Evolutionary conservation across 2,797 vertebrate genomes (phyloP).

Genomic region (Oryzias dopingdopingensis): DNA sequence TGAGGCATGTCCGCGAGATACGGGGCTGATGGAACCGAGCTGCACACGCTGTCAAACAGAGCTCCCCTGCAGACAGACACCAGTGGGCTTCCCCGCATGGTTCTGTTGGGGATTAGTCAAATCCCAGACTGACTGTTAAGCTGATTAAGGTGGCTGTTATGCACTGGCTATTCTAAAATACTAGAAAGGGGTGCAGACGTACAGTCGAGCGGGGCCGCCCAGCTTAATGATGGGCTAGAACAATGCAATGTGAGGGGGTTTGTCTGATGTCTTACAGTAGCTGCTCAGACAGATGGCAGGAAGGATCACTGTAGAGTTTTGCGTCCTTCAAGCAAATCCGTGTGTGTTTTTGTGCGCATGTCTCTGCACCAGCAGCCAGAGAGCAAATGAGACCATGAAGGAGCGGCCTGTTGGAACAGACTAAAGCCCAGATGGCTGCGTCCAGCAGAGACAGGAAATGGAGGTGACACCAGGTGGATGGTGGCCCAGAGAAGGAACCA

Average conservation of each 20-base stretch:
- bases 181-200: slow-evolving; percentile 42
- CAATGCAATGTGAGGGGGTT: slow-evolving; percentile 38
- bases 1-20: slow-evolving; percentile 13
- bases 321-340: slow-evolving; percentile 24
- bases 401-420: slow-evolving; percentile 69
- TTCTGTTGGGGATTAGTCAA: slow-evolving; percentile 73
- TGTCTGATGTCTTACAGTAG: slow-evolving; percentile 45
- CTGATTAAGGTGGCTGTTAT: slow-evolving; percentile 69
- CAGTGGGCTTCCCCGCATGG: slow-evolving; percentile 55
- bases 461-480: slow-evolving; percentile 71
- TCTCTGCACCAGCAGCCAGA: slow-evolving; percentile 10
- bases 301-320: slow-evolving; percentile 41
- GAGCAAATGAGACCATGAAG: slow-evolving; percentile 21
- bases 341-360: slow-evolving; percentile 7
- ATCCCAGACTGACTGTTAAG: slow-evolving; percentile 72
- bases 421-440: slow-evolving; percentile 76
- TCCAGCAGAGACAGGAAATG: slow-evolving; percentile 67
- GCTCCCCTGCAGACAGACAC: slow-evolving; percentile 29
- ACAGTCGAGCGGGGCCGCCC: slow-evolving; percentile 25
- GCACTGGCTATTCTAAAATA: slow-evolving; percentile 73
- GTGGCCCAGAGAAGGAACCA: slow-evolving; percentile 43
- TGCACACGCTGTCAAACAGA: slow-evolving; percentile 37
- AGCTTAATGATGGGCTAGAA: slow-evolving; percentile 42
- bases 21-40: slow-evolving; percentile 35
- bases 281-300: slow-evolving; percentile 60